Base-by-base conservation (phyloP, 1,140 invertebrate species). In the Drosophila sechellia region DNA sequence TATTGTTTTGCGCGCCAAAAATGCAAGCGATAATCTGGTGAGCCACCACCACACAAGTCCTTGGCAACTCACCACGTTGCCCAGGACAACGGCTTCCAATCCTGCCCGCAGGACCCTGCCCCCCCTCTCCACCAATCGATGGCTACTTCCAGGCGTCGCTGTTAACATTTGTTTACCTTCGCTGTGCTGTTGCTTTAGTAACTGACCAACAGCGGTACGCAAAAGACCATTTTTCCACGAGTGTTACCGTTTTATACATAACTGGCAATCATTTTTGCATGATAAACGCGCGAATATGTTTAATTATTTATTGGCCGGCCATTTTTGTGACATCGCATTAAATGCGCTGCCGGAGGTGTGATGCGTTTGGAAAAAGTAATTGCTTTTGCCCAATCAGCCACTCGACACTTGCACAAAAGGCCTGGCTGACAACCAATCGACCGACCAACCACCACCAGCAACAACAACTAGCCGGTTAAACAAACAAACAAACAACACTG, bases 1-100 rank as follows among this genome's bases (percentile, higher is more conserved):
- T 66, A 63, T 89, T 39, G 72, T 89, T 79, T 68, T 89, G 64
- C 84, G 84, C 79, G 84, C 84, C 79, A 83, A 84, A 83, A 71
- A 84, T 87, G 80, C 50, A 27, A 73, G 74, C 55, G 69, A 73
- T 37, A 84, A 89, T 61, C 58, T 89, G 84, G 84, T 89, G 71
- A 75, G 72, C 52, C 49, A 63, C 20, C 20, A 22, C 20, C 20
- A 15, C 56, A 81, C 54, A 60, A 31, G 27, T 31, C 55, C 25
- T 8, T 46, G 60, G 48, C 37, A 87, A 86, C 15, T 72, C 83
- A 83, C 84, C 83, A 89, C 76, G 81, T 85, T 85, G 77, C 69
- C 74, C 60, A 8, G 63, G 60, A 60, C 64, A 31, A 77, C 57
- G 27, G 25, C 31, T 58, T 43, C 34, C 58, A 68, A n/a, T 8